A percentile compares a stretch with the other conserved stretches of the same genome.
These are phyloP conservation scores for Synergus japonicus DNA, from an alignment of 2,888 invertebrate genomes.

Conservation along the genomic window DNA sequence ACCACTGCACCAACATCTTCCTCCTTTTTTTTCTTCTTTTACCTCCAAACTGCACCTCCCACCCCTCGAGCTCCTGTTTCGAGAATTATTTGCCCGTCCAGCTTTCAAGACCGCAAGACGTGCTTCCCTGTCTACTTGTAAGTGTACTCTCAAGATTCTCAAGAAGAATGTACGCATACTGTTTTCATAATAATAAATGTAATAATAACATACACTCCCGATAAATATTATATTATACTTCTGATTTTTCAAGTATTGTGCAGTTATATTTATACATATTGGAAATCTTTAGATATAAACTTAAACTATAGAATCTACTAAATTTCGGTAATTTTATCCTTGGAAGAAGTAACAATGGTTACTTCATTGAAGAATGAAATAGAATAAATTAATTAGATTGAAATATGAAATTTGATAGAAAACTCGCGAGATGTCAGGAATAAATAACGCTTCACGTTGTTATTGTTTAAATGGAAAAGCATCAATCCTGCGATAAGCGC, in stretches of 20 bases:
- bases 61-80: slow-evolving; percentile 36
- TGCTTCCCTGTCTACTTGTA: not conserved
- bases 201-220: slow-evolving; percentile 10
- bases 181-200: not conserved
- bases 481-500: slow-evolving; percentile 16
- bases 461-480: not conserved
- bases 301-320: too few relatives aligned
- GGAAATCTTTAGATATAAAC: too few relatives aligned
- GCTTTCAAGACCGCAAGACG: slow-evolving; percentile 35
- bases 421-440: slow-evolving; percentile 10
- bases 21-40: slow-evolving; percentile 43
- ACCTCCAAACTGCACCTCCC: slow-evolving; percentile 38
- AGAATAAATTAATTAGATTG: slow-evolving; percentile 13
- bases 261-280: not conserved
- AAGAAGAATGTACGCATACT: not conserved
- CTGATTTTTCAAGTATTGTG: not conserved
- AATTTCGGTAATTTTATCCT: not conserved
- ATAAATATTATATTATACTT: slow-evolving; percentile 14
- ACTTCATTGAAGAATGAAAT: slow-evolving; percentile 12
- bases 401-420: slow-evolving; percentile 6
- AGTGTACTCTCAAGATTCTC: not conserved
- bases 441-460: not conserved
- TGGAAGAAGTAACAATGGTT: not conserved
- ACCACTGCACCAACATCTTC: slow-evolving; percentile 44
- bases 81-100: slow-evolving; percentile 39